Base-by-base conservation (phyloP, 1,140 invertebrate species). In the Zaprionus lachaisei region DNA sequence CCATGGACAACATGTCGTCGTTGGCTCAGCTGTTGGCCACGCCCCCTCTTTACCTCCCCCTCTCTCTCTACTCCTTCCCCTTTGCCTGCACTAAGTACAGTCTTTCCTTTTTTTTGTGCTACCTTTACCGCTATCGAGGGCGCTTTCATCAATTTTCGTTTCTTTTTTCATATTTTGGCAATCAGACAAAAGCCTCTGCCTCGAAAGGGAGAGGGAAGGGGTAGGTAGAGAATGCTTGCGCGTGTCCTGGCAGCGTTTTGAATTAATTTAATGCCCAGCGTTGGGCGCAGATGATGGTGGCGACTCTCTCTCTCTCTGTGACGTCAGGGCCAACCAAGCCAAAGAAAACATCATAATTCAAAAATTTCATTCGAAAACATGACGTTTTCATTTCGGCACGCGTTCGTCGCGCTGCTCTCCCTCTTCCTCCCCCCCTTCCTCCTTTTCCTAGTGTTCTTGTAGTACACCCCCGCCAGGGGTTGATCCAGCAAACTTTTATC, bases 351-450 rank as follows among this genome's bases (percentile, higher is more conserved):
- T 83, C 84, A 89, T 90, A 89, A 89, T 89, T 89, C 84, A 89
- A 90, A 89, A 89, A 90, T 79, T 85, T 90, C 81, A 89, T 89
- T 90, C 85, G 76, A 89, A 89, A 89, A 90, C 84, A 89, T 89
- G 84, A 89, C 84, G 85, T 90, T 89, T 89, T 89, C 85, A 90
- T 87, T 87, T 87, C 81, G 84, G 84, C 84, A 90, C 84, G 84
- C 84, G 85, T 67, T 64, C 56, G 63, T 38, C 22, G 63, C 47
- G 12, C 57, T 34, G 31, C 31, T 31, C 28, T 31, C 9, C 24
- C 24, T 5, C 9, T 60, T 34, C 20, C 34, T 11, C 31, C 28
- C 14, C 3, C n/a, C 1, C 5, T 4, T 34, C 6, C 37, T 2
- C 4, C 54, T 4, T 2, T 11, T 11, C 4, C 9, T 66, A 26